Percentiles rank a stretch among this genome's conserved stretches.
Evolutionary conservation across 1,140 invertebrate species (phyloP).

Genomic region (Araneus ventricosus): DNA sequence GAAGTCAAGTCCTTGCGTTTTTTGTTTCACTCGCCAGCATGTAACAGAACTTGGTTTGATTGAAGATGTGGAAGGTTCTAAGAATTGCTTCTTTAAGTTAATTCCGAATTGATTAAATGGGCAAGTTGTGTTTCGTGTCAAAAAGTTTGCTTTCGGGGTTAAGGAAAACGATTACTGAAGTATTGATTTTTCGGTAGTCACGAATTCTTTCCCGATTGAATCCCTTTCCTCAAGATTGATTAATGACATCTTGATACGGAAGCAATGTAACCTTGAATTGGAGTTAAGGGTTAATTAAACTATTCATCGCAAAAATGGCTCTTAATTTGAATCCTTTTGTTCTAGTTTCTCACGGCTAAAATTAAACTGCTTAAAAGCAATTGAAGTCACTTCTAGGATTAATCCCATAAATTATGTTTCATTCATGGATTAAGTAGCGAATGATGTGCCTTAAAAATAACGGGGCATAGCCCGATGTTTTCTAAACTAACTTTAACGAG

Average conservation of each 20-base stretch:
- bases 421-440: too few relatives aligned
- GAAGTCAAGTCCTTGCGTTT: neutral
- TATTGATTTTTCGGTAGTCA: slow-evolving; percentile 30
- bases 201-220: neutral
- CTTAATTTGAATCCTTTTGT: slow-evolving; percentile 6
- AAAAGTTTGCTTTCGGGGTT: neutral
- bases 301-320: neutral
- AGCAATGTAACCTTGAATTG: neutral
- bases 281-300: slow-evolving; percentile 3
- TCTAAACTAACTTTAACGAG: too few relatives aligned
- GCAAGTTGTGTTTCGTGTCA: neutral
- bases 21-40: neutral
- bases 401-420: too few relatives aligned
- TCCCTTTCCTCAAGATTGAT: neutral
- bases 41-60: neutral
- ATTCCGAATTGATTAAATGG: slow-evolving; percentile 1
- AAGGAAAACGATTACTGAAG: neutral
- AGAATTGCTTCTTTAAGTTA: neutral
- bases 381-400: too few relatives aligned
- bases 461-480: too few relatives aligned
- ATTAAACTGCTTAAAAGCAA: too few relatives aligned
- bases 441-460: too few relatives aligned
- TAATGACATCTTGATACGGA: neutral
- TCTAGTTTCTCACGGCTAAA: neutral
- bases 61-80: neutral